Evolutionary conservation across 2,888 invertebrate species (phyloP), one percentile per base, ranked within the genome.

Genomic region (Allacma fusca): DNA sequence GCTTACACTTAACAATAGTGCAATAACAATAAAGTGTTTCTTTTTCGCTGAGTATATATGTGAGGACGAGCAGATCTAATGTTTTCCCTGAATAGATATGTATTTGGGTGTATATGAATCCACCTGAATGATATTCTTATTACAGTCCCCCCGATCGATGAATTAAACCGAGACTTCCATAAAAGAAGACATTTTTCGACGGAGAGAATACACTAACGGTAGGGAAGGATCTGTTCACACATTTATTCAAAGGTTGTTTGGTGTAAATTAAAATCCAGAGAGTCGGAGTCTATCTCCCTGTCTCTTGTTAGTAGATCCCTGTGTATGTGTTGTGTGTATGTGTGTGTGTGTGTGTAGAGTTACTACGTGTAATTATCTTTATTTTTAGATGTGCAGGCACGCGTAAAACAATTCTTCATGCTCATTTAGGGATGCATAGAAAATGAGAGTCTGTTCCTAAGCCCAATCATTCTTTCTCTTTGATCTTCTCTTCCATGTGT

Each of bases 401-500:
- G 50, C 50, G 50, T 50, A 5, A 50, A 50, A 21, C 67, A 67
- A 67, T 67, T 67, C 67, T 34, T 67, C 67, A 29, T 50, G 70
- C 70, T 62, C 62, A 29, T 73, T 57, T 24, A 65, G 28, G 24
- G 29, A 59, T 62, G 28, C 50, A 62, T 21, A 62, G 73, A 64
- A 73, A 34, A 62, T 26, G 62, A 72, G 50, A 73, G 29, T 73
- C 9, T 29, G 40, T 50, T 50, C 23, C 34, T 40, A 34, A 62
- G 73, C 73, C 62, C 73, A 73, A 73, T 73, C 73, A 73, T 73
- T 73, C 62, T 40, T 40, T 73, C 34, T 23, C 73, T 73, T 73
- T 73, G 73, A 73, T 73, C 73, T 73, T 57, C 40, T 62, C 23
- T 73, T 65, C 65, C n/a, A 7, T 29, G 26, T 65, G 28, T 65